Evolutionary conservation across 2,888 invertebrate species (phyloP).

Genomic region (Fabriciana adippe): DNA sequence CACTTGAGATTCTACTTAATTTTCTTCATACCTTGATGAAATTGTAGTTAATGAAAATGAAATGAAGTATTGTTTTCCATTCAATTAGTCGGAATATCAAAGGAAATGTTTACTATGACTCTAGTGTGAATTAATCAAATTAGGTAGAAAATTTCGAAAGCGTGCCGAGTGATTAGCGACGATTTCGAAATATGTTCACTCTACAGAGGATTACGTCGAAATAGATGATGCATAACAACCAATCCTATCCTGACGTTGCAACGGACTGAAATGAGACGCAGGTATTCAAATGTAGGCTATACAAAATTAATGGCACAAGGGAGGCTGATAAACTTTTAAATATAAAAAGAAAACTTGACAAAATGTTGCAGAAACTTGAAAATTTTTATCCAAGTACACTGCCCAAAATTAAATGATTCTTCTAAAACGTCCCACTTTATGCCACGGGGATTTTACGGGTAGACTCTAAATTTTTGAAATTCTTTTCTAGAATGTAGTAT

Average conservation of each 20-base stretch:
- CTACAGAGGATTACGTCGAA: slow-evolving; percentile 50
- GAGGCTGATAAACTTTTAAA: slow-evolving; percentile 64
- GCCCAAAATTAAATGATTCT: slow-evolving; percentile 58
- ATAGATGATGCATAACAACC: slow-evolving; percentile 45
- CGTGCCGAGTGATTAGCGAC: slow-evolving; percentile 26
- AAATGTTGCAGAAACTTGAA: slow-evolving; percentile 34
- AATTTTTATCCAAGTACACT: slow-evolving; percentile 61
- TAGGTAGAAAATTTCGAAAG: neutral
- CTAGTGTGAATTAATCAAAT: neutral
- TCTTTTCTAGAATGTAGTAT: slow-evolving; percentile 74
- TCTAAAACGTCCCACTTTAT: slow-evolving; percentile 54
- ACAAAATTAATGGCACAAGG: slow-evolving; percentile 76
- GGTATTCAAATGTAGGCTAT: slow-evolving; percentile 66
- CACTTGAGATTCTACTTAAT: slow-evolving; percentile 1
- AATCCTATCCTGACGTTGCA: slow-evolving; percentile 58
- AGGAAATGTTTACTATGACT: neutral
- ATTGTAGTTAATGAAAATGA: too few relatives aligned
- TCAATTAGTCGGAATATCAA: neutral
- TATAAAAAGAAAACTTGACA: slow-evolving; percentile 30
- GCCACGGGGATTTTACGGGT: slow-evolving; percentile 58
- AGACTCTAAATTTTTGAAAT: slow-evolving; percentile 68
- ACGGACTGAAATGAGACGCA: slow-evolving; percentile 66
- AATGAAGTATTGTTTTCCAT: too few relatives aligned
- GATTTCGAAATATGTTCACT: slow-evolving; percentile 48
- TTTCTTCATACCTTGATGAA: neutral